Evolutionary conservation across 2,797 vertebrate species (phyloP).

Genomic region (Crenichthys baileyi): DNA sequence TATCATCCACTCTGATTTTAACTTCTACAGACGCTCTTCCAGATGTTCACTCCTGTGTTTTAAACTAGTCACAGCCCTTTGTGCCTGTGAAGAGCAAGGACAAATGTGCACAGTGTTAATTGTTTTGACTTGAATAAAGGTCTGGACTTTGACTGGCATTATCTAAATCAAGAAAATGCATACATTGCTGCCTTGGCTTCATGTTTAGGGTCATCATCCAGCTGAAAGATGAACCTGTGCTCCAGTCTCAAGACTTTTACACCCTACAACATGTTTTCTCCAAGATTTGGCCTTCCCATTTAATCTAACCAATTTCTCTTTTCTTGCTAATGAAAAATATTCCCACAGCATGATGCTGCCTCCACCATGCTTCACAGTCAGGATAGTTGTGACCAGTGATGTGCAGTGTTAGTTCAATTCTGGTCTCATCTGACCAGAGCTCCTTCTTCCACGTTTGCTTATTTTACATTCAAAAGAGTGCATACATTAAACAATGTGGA

Average conservation of each 20-base stretch:
- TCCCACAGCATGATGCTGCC: not conserved
- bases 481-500: no score
- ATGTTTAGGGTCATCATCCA: no score
- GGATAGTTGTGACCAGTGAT: not conserved
- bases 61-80: not conserved
- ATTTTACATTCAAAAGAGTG: no score
- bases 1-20: constrained; percentile 18
- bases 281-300: not conserved
- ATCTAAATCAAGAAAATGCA: not conserved
- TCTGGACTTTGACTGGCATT: no score
- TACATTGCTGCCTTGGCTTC: not conserved
- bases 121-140: no score
- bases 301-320: no score
- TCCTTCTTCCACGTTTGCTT: no score
- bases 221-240: no score
- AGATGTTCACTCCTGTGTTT: constrained; percentile 26
- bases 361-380: not conserved
- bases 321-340: not conserved
- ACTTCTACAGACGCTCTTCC: constrained; percentile 18
- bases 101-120: not conserved
- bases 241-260: not conserved
- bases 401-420: not conserved
- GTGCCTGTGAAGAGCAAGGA: not conserved
- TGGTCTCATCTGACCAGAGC: no score
- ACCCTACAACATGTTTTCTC: not conserved